phyloP scores from a whole-genome alignment of 2,888 invertebrate species.

The Pachydiplax longipennis region DNA sequence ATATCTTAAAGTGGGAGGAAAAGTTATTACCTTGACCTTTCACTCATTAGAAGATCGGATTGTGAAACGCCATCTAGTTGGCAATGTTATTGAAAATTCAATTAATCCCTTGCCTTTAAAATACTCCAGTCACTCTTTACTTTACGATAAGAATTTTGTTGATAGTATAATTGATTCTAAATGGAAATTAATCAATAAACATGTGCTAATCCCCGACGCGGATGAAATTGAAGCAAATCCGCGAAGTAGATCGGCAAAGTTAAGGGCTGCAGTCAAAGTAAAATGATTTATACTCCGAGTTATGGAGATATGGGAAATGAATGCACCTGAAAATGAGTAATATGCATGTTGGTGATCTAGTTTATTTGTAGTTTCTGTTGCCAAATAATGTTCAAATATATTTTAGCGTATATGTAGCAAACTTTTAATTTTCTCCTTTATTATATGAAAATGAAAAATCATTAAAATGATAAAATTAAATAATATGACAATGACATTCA shows the following conservation, averaged over 20 bases:
- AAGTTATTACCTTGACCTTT: slow-evolving; percentile 84
- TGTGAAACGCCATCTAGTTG: slow-evolving; percentile 86
- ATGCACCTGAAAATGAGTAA: too few relatives aligned
- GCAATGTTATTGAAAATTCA: slow-evolving; percentile 75
- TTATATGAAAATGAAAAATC: too few relatives aligned
- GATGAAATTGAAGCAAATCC: slow-evolving; percentile 82
- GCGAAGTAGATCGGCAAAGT: slow-evolving; percentile 85
- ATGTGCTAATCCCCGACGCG: slow-evolving; percentile 76
- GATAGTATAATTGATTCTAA: slow-evolving; percentile 68
- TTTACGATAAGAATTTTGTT: slow-evolving; percentile 68
- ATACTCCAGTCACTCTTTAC: slow-evolving; percentile 70
- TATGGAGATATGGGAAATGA: too few relatives aligned
- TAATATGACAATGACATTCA: too few relatives aligned
- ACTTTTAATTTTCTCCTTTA: too few relatives aligned
- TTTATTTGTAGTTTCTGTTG: too few relatives aligned
- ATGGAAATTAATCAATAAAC: slow-evolving; percentile 83
- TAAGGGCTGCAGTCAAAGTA: slow-evolving; percentile 82
- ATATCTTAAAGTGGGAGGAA: slow-evolving; percentile 80
- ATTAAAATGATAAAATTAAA: too few relatives aligned
- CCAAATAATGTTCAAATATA: too few relatives aligned
- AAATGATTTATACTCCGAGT: background rate
- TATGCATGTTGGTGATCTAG: too few relatives aligned
- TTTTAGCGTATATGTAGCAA: too few relatives aligned
- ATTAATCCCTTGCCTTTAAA: slow-evolving; percentile 77
- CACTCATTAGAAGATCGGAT: slow-evolving; percentile 94